Conservation (phyloP, 2,888 invertebrate genomes). For the Oegoconia quadripuncta region DNA sequence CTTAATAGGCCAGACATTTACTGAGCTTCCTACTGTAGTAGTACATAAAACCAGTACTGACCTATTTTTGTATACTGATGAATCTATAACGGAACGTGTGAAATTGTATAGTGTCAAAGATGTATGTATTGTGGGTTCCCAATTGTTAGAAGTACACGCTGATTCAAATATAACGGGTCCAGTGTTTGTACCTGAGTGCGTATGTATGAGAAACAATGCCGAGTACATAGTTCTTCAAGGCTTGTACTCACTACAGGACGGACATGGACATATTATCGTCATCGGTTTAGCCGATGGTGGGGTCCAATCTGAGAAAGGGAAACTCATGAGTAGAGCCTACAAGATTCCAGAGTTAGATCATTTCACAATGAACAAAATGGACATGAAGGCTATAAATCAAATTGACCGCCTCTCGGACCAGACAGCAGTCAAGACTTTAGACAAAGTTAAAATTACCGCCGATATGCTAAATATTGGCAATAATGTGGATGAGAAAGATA, state of each 20-base stretch:
- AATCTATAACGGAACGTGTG: not conserved
- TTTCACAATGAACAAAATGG: not conserved
- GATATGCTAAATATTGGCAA: slow-evolving; percentile 6
- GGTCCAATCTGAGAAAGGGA: not conserved
- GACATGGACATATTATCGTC: not conserved
- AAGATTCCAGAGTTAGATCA: not conserved
- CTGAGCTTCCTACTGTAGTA: slow-evolving; percentile 8
- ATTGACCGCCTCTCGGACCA: not conserved
- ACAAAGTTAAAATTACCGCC: not conserved
- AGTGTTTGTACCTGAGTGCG: not conserved
- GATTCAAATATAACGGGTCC: not conserved
- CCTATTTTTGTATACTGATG: not conserved
- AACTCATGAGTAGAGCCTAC: not conserved
- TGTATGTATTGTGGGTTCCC: not conserved
- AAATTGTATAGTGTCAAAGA: not conserved
- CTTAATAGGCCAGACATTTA: slow-evolving; percentile 8
- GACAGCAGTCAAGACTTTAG: not conserved
- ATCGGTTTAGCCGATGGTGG: not conserved
- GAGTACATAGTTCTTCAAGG: not conserved
- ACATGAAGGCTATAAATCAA: not conserved
- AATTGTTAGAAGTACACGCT: not conserved
- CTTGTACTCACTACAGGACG: not conserved
- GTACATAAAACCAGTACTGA: slow-evolving; percentile 5
- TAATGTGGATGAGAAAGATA: not conserved
- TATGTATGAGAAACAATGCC: not conserved